Evolutionary conservation across 2,113 vertebrate genomes (phyloP), one percentile per base, ranked within the genome.

Genomic region (Podarcis raffonei): DNA sequence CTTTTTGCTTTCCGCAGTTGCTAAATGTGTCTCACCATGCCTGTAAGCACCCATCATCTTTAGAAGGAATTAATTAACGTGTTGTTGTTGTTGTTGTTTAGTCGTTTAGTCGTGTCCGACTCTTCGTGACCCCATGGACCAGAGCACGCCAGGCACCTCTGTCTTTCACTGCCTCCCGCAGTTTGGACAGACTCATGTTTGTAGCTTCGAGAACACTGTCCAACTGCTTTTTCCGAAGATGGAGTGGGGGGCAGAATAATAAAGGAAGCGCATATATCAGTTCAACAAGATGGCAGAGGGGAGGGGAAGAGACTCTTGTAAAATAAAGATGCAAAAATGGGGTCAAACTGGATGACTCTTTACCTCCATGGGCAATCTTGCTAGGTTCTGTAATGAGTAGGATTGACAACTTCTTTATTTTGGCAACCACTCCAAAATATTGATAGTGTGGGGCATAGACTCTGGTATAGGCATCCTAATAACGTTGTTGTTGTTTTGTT

Each of bases 21-120:
- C 92, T 91, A 80, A 94, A 88, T 80, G 87, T 87, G 75, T 6
- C 6, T 72, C 91, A 91, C 90, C 76, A 84, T 91, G 90, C 87
- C 90, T 92, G 81, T 87, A 72, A 93, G 90, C 92, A 90, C 89
- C 71, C 85, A 76, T 81, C 87, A 75, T 91, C 39, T 88, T 53
- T 66, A 92, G 93, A 95, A 95, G 93, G 94, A 94, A 93, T 92
- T 95, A 94, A 96, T 96, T 94, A 95, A 76, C 90, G 91, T 92
- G n/a, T n/a, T n/a, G n/a, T n/a, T n/a, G n/a, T n/a, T n/a, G n/a
- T n/a, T n/a, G n/a, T n/a, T n/a, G n/a, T n/a, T n/a, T n/a, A n/a
- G n/a, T n/a, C n/a, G n/a, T n/a, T n/a, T n/a, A n/a, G n/a, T n/a
- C n/a, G n/a, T n/a, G n/a, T n/a, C n/a, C n/a, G n/a, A n/a, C n/a